Conservation (phyloP, 1,140 invertebrate species). For the Penaeus indicus region DNA sequence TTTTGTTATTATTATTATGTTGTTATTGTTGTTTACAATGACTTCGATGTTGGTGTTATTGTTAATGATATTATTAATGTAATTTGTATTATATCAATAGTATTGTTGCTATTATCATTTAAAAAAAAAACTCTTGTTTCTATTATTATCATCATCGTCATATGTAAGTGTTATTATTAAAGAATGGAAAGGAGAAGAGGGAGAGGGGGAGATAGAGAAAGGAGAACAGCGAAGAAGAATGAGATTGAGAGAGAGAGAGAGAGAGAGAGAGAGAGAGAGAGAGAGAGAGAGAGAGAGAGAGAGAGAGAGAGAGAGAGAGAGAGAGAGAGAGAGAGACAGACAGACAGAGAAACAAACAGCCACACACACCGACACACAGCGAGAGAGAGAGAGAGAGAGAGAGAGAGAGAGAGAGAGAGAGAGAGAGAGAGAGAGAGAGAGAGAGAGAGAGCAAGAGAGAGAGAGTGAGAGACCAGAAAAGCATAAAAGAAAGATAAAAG, state of each 20-base stretch:
- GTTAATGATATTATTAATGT: background rate
- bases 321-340: background rate
- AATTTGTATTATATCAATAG: background rate
- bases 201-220: background rate
- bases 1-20: too few species aligned
- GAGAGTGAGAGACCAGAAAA: background rate
- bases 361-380: too few species aligned
- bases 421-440: background rate
- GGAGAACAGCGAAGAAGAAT: background rate
- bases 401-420: background rate
- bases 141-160: background rate
- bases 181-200: background rate
- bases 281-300: background rate
- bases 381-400: background rate
- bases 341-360: too few species aligned
- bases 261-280: background rate
- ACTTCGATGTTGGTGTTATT: background rate
- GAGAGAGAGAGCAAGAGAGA: background rate
- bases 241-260: background rate
- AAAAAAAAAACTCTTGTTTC: background rate
- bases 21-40: too few species aligned
- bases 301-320: background rate
- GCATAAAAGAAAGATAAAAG: background rate
- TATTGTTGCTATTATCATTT: background rate
- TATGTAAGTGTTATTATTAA: background rate